Base-by-base conservation (phyloP, 2,113 vertebrate genomes). In the Nymphicus hollandicus region DNA sequence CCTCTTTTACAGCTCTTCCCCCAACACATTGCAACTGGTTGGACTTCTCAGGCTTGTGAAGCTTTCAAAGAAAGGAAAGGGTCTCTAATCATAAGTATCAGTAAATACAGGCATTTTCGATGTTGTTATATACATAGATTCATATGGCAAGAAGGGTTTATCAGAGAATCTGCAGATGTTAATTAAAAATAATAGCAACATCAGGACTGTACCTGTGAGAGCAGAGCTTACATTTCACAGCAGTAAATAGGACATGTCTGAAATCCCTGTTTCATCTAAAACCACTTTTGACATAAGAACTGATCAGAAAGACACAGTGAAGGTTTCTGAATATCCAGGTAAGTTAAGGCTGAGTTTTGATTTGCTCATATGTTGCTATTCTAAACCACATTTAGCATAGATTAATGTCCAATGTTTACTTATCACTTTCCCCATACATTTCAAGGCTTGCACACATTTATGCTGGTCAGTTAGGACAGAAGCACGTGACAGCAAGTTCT, bases 61-160 rank as follows among this genome's bases (percentile, higher is more conserved):
- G 7, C 23, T 47, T 55, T 35, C 17, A 23, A 28, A 65, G 28
- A 35, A 31, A 16, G 7, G 9, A 41, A 65, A 52, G 46, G 9
- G 2, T 44, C 10, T 66, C 44, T 82, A 49, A 61, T 35, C 24
- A 3, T 37, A 78, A 31, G 7, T 33, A 31, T 24, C 12, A 13
- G 9, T 56, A 66, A 76, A 52, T 8, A 19, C 2, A 33, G 19
- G 4, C 3, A 12, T 64, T 81, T 78, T 60, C 1, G 0, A 0
- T 43, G 15, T 41, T 12, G 12, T 52, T 70, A 15, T 13, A 25
- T 17, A 12, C 1, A 17, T 13, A 56, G 27, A 58, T 52, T 80
- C 11, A 13, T 17, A 5, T 3, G 11, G 15, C 17, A 65, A 44
- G 11, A 2, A 39, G 27, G 24, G 28, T 23, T 83, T 81, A 71